Conservation (phyloP, 2,113 vertebrate species). For the Lanius collurio region DNA sequence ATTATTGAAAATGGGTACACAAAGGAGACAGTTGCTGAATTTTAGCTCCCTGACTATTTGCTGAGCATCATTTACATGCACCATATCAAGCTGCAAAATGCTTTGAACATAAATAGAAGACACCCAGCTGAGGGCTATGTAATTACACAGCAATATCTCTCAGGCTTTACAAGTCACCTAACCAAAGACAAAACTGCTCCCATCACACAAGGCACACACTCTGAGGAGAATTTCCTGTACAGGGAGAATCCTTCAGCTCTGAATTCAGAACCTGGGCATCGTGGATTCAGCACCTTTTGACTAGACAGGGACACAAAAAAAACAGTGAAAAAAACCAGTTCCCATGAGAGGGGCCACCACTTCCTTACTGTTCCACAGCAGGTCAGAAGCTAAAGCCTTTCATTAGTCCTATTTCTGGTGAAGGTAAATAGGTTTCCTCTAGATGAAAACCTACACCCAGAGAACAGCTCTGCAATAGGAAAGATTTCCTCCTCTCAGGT, state of each 20-base stretch:
- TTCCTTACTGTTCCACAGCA: not conserved
- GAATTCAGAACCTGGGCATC: not conserved
- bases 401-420: not conserved
- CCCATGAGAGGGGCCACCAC: rapidly evolving
- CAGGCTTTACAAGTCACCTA: not conserved
- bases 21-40: not conserved
- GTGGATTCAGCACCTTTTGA: not conserved
- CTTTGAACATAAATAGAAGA: not conserved
- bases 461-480: not conserved
- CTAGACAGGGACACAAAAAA: not conserved
- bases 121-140: not conserved
- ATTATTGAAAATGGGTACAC: slow-evolving; percentile 15
- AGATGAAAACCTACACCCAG: not conserved
- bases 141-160: not conserved
- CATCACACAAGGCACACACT: not conserved
- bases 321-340: not conserved
- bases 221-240: rapidly evolving
- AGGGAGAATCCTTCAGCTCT: not conserved
- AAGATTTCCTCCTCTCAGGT: not conserved
- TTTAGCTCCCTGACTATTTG: not conserved
- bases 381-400: not conserved
- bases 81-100: not conserved
- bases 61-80: not conserved
- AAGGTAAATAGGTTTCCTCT: not conserved
- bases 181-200: not conserved